These are phyloP conservation scores for Agonopterix arenella DNA, from an alignment of 2,888 invertebrate genomes.

Conservation along the genomic window DNA sequence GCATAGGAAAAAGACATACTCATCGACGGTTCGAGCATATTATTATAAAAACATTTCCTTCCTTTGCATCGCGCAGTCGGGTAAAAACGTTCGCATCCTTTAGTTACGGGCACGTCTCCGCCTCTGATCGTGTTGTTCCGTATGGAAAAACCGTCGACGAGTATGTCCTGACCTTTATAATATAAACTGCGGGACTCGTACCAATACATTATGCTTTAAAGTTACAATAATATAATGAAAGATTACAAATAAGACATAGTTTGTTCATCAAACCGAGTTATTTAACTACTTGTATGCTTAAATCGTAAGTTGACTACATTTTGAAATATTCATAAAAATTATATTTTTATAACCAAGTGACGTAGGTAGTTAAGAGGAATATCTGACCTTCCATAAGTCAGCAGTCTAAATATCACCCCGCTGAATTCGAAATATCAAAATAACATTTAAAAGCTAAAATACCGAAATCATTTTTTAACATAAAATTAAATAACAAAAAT, in stretches of 20 bases:
- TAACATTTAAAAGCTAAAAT: conserved; percentile 37
- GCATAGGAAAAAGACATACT: too few species aligned
- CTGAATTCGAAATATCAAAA: conserved; percentile 21
- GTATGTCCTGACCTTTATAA: too few species aligned
- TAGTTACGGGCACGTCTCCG: too few species aligned
- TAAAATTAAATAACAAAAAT: conserved; percentile 76
- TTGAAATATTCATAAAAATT: conserved; percentile 40
- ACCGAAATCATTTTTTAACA: conserved; percentile 51
- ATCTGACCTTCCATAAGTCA: conserved; percentile 19
- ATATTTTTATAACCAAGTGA: conserved; percentile 14
- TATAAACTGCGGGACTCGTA: conserved; percentile 1
- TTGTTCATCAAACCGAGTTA: conserved; percentile 51
- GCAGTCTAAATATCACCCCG: conserved; percentile 18
- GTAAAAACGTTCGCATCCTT: too few species aligned
- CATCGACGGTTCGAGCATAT: too few species aligned
- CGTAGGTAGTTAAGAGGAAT: conserved; percentile 17
- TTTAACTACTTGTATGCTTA: conserved; percentile 61
- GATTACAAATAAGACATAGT: conserved; percentile 49
- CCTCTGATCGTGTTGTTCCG: too few species aligned
- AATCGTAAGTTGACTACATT: conserved; percentile 61
- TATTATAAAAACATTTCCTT: too few species aligned
- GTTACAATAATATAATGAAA: conserved; percentile 19
- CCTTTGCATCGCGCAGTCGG: too few species aligned
- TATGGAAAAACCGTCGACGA: too few species aligned
- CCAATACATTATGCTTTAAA: conserved; percentile 25